Evolutionary conservation across 1,140 invertebrate genomes (phyloP).

Genomic region (Nylanderia fulva): DNA sequence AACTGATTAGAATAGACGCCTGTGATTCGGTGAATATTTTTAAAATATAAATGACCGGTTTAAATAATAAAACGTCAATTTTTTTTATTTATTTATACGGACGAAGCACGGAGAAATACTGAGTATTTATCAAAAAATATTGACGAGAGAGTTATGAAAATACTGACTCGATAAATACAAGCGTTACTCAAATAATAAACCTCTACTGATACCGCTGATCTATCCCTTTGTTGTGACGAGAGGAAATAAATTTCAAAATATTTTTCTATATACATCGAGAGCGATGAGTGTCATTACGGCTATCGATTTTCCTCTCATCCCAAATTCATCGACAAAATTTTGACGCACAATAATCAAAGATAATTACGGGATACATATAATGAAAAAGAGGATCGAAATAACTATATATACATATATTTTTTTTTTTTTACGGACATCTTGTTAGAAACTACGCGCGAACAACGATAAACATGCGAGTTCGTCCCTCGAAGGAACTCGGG

Average conservation of each 20-base stretch:
- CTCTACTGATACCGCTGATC: neutral
- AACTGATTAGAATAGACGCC: conserved; percentile 14
- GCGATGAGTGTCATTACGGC: neutral
- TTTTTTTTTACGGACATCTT: neutral
- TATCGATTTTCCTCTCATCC: neutral
- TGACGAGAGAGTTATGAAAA: conserved; percentile 27
- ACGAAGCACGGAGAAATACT: conserved; percentile 8
- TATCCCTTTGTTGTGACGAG: neutral
- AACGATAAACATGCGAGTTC: conserved; percentile 5
- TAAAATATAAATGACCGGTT: neutral
- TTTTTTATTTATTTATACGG: conserved; percentile 15
- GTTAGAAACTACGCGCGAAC: conserved; percentile 11
- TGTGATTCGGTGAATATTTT: neutral
- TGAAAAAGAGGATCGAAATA: neutral
- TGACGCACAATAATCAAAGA: neutral
- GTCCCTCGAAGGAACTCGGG: conserved; percentile 15
- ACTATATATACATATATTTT: no score
- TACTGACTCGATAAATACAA: conserved; percentile 44
- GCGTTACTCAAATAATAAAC: conserved; percentile 46
- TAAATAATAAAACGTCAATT: conserved; percentile 40
- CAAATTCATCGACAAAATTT: conserved; percentile 1
- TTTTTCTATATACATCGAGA: neutral
- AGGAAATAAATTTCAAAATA: conserved; percentile 48
- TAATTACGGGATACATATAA: conserved; percentile 7
- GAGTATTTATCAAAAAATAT: conserved; percentile 46